phyloP scores from a whole-genome alignment of 1,140 invertebrate species.

The Nilaparvata lugens region DNA sequence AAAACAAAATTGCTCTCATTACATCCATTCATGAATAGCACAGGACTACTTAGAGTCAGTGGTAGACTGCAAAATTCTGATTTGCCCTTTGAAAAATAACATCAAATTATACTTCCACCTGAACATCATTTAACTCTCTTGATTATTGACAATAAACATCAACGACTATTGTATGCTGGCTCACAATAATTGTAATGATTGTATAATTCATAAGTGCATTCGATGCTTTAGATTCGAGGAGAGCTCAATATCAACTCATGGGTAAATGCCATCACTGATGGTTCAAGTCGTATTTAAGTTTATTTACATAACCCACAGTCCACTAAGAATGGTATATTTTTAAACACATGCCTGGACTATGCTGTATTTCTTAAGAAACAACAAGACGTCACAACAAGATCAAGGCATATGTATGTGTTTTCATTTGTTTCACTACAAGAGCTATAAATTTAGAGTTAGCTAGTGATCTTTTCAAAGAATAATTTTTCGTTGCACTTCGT shows the following conservation, averaged over 20 bases:
- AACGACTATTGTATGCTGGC: conserved; percentile 27
- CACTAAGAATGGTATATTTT: too few relatives aligned
- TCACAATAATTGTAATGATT: conserved; percentile 21
- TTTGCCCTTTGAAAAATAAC: conserved; percentile 8
- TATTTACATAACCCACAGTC: too few relatives aligned
- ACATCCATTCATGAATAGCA: conserved; percentile 19
- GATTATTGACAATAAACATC: conserved; percentile 29
- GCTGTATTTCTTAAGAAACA: conserved; percentile 31
- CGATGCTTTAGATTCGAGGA: conserved; percentile 24
- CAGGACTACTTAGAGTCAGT: conserved; percentile 17
- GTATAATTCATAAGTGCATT: conserved; percentile 26
- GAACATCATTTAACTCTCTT: conserved; percentile 28
- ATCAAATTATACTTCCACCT: conserved; percentile 19
- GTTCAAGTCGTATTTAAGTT: too few relatives aligned
- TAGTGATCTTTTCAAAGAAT: conserved; percentile 31
- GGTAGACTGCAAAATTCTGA: conserved; percentile 17
- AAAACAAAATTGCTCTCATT: conserved; percentile 1
- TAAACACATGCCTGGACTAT: conserved; percentile 34
- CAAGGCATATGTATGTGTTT: conserved; percentile 37
- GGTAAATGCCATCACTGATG: conserved; percentile 27
- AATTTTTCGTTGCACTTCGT: conserved; percentile 33
- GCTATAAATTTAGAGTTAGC: conserved; percentile 39
- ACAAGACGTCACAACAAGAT: conserved; percentile 19
- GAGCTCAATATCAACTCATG: conserved; percentile 26
- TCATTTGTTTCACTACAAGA: conserved; percentile 36